phyloP scores from a whole-genome alignment of 2,113 vertebrate genomes.

The Callocephalon fimbriatum region DNA sequence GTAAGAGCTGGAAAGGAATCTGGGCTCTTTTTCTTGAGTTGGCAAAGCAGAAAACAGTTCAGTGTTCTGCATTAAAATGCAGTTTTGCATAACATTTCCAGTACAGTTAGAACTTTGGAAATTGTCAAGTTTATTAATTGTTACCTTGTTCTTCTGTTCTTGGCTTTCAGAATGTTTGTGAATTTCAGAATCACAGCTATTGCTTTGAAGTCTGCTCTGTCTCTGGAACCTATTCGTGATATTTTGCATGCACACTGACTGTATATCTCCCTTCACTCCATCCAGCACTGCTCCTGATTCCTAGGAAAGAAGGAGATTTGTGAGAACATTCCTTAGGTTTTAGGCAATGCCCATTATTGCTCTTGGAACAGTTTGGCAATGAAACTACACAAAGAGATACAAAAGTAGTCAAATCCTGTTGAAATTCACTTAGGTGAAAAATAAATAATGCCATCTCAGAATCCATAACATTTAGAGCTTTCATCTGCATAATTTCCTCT shows the following conservation, averaged over 20 bases:
- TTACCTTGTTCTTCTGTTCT: not conserved
- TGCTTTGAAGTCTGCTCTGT: not conserved
- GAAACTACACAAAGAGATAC: not conserved
- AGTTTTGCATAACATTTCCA: not conserved
- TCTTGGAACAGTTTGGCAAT: slow-evolving; percentile 28
- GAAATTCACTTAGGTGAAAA: not conserved
- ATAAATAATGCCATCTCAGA: not conserved
- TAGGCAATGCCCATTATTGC: slow-evolving; percentile 1
- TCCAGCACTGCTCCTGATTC: not conserved
- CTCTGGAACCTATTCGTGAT: not conserved
- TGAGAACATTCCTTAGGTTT: slow-evolving; percentile 42
- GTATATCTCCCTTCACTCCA: not conserved
- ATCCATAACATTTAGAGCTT: not conserved
- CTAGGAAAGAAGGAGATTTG: slow-evolving; percentile 10
- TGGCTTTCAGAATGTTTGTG: not conserved
- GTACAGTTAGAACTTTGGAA: not conserved
- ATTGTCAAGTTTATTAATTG: not conserved
- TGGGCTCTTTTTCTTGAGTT: not conserved
- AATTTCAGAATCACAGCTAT: not conserved
- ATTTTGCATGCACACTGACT: not conserved
- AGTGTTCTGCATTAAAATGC: not conserved
- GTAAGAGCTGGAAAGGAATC: not conserved
- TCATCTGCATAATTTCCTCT: not conserved
- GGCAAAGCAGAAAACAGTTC: not conserved
- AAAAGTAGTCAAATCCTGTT: not conserved